Evolutionary conservation across 2,113 vertebrate species (phyloP).

Genomic region (Eclectus roratus): DNA sequence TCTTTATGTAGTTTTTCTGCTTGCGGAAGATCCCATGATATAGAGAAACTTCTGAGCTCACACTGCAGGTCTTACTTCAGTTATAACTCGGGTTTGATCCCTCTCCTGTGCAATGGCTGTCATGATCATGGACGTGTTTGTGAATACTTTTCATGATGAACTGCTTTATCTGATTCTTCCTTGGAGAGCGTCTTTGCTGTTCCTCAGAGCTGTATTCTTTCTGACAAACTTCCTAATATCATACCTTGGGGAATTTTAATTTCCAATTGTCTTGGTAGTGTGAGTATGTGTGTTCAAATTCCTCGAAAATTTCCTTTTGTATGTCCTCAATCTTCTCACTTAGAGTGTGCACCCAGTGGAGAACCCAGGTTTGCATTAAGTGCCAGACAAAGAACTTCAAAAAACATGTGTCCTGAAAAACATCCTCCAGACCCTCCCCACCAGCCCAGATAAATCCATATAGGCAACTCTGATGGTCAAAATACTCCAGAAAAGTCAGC

Average conservation of each 20-base stretch:
- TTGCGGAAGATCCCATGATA: not conserved
- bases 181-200: not conserved
- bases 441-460: not conserved
- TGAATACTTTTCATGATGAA: not conserved
- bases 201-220: not conserved
- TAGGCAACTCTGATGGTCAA: not conserved
- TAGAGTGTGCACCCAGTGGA: not conserved
- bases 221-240: not conserved
- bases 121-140: not conserved
- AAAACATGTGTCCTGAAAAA: not conserved
- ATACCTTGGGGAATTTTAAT: not conserved
- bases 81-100: constrained; percentile 5
- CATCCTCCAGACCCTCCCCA: not conserved
- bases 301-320: not conserved
- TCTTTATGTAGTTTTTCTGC: constrained; percentile 9
- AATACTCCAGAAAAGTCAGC: not conserved
- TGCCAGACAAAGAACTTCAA: not conserved
- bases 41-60: constrained; percentile 20
- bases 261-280: not conserved
- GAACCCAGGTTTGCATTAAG: not conserved
- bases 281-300: not conserved
- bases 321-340: not conserved
- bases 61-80: not conserved
- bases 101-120: constrained; percentile 23
- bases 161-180: constrained; percentile 19